Evolutionary conservation across 2,888 invertebrate genomes (phyloP).

Genomic region (Oegoconia quadripuncta): DNA sequence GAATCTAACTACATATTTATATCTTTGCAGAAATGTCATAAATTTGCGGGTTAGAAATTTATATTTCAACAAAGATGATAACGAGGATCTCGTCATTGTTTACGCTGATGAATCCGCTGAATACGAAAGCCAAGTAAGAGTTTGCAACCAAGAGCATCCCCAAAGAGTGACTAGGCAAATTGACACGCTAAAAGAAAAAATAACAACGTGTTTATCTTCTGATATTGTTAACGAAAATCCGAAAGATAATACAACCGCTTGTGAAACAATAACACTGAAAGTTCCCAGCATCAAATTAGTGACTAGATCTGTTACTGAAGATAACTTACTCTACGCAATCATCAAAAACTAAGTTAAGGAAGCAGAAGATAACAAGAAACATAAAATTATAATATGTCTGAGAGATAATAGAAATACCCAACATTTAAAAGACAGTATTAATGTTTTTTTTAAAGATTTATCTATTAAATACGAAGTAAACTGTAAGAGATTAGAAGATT

Average conservation of each 20-base stretch:
- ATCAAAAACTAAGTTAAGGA: no score
- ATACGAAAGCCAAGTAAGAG: neutral
- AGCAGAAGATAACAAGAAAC: no score
- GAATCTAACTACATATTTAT: neutral
- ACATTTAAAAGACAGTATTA: neutral
- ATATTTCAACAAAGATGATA: neutral
- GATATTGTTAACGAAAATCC: no score
- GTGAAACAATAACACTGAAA: no score
- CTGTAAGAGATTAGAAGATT: constrained; percentile 2
- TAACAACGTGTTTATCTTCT: no score
- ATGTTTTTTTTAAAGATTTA: neutral
- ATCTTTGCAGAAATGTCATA: neutral
- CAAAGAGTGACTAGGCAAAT: no score
- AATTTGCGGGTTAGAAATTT: neutral
- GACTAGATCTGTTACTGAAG: no score
- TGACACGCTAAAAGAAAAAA: no score
- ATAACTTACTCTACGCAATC: no score
- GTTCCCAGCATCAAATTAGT: no score
- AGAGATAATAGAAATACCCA: neutral
- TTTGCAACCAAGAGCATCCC: no score
- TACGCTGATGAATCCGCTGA: neutral
- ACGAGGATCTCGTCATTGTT: neutral
- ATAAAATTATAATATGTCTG: neutral
- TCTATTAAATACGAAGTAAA: neutral
- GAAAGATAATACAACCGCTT: no score